Percentiles rank a stretch among this genome's conserved stretches.
Conservation (phyloP, 2,888 invertebrate species). For the Phragmatobia fuliginosa region DNA sequence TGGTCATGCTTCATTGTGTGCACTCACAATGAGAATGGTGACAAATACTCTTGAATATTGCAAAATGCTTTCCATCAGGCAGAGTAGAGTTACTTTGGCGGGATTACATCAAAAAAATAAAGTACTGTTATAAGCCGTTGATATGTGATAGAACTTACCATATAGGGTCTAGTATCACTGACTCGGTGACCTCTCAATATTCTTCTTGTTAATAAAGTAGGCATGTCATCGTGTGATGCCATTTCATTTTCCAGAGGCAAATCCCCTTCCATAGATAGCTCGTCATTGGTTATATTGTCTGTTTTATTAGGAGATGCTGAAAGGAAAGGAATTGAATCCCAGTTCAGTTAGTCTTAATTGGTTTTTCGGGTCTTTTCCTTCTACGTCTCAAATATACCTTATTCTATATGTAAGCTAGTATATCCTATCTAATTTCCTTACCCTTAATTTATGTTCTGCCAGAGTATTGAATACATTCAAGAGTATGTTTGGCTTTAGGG, state of each 20-base stretch:
- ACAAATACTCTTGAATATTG: too few relatives aligned
- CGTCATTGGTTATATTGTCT: background rate
- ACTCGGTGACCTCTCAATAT: conserved; percentile 7
- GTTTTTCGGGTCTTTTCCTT: background rate
- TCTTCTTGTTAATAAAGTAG: conserved; percentile 11
- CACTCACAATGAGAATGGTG: too few relatives aligned
- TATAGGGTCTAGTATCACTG: conserved; percentile 14
- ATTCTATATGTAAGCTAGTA: background rate
- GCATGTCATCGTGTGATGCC: background rate
- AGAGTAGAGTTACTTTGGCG: too few relatives aligned
- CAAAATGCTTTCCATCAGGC: too few relatives aligned
- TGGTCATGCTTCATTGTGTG: too few relatives aligned
- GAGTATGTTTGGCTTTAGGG: background rate
- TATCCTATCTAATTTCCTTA: background rate
- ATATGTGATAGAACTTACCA: conserved; percentile 1
- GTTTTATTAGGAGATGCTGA: conserved; percentile 3
- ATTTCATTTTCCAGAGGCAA: background rate
- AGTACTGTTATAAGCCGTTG: too few relatives aligned
- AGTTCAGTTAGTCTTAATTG: background rate
- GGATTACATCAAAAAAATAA: too few relatives aligned
- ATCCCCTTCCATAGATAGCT: background rate
- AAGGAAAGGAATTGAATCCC: background rate
- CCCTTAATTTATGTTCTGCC: background rate
- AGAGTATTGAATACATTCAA: background rate
- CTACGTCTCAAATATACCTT: too few relatives aligned